Base-by-base conservation (phyloP, 2,113 vertebrate genomes). In the Lichenostomus cassidix region DNA sequence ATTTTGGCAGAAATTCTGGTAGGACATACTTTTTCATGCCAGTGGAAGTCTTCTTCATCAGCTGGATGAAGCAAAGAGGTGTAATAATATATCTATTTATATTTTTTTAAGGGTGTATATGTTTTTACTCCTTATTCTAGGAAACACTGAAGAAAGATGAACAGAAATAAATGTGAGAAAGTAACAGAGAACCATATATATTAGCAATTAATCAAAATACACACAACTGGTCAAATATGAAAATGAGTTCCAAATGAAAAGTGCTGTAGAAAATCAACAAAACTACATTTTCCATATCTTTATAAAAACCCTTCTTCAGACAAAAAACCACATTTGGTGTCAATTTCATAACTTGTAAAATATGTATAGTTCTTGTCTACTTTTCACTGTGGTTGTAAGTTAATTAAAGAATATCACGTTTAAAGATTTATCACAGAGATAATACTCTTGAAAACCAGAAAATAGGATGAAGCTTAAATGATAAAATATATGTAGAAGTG, bases 251-350 rank as follows among this genome's bases (percentile, higher is more conserved):
- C 22, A 68, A 76, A 68, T 39, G 3, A 12, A 82, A 13, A 84
- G 49, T 49, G 3, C 7, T 39, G 3, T 39, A 67, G 18, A 67
- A 44, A 59, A n/a, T 18, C 13, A 70, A 35, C 10, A 35, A 1
- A 47, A 42, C 5, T 35, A 6, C 11, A 35, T 70, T 59, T 87
- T 81, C 24, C 11, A 7, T 56, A 28, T 35, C 11, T 52, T 84
- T 60, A 31, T n/a, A 47, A 87, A 94, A 53, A 4, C 7, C 17
- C 24, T 59, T 80, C 6, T 62, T 79, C 39, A 55, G 31, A 63
- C 5, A 65, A 74, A 62, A 49, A 9, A 1, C 0, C 9, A 37
- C 7, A 47, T 23, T 10, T 59, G 3, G 2, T 49, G 74, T 37
- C 31, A 56, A 1, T 64, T 81, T 56, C 7, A 28, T 18, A 35